Conservation (phyloP, 1,140 invertebrate genomes). For the Chrysomallon squamiferum region DNA sequence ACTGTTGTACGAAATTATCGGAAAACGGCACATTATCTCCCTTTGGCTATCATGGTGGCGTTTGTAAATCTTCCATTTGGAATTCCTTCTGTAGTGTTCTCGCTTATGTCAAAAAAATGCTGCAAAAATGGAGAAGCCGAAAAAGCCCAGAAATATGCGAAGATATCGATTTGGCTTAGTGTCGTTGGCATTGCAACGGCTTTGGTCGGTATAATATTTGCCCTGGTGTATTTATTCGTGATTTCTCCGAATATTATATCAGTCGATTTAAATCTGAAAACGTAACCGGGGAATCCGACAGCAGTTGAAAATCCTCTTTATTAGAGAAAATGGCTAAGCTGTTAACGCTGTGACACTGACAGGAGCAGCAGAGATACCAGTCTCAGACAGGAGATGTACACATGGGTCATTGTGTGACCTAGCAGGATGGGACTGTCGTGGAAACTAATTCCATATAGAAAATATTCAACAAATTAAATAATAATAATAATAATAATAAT, state of each 20-base stretch:
- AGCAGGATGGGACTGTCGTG: no score
- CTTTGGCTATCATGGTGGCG: conserved; percentile 12
- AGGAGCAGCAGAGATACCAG: no score
- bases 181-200: conserved; percentile 14
- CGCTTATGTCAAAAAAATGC: conserved; percentile 6
- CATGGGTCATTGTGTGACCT: no score
- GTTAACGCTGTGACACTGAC: no score
- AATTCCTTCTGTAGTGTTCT: conserved; percentile 10
- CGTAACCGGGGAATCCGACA: no score
- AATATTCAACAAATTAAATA: no score
- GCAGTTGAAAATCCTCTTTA: no score
- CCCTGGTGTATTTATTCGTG: conserved; percentile 17
- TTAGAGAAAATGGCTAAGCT: no score
- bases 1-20: conserved; percentile 15
- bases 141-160: neutral
- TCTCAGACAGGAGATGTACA: no score
- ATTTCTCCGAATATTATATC: conserved; percentile 20
- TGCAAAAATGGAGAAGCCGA: conserved; percentile 1
- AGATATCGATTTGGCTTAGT: conserved; percentile 16
- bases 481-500: no score
- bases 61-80: conserved; percentile 15
- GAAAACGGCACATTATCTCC: conserved; percentile 22
- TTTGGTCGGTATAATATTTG: conserved; percentile 14
- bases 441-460: no score
- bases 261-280: neutral